Conservation (phyloP, 2,797 vertebrate species). For the Podargus strigoides region DNA sequence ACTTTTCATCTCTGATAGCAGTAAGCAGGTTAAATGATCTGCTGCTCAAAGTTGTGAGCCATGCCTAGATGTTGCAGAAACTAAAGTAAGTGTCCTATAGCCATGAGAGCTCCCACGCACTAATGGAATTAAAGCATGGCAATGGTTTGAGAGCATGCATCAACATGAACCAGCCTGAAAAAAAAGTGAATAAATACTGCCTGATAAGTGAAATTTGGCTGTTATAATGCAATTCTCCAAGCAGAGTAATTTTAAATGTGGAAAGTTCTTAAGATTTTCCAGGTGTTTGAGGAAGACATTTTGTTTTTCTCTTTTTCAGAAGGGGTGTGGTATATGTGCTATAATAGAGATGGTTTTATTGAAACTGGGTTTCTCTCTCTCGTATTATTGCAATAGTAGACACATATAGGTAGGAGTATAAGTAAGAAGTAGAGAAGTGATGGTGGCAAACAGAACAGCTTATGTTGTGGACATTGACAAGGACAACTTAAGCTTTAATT, state of each 20-base stretch:
- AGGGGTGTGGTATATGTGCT: accelerated
- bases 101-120: not conserved
- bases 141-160: not conserved
- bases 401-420: not conserved
- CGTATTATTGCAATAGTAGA: not conserved
- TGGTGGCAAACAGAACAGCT: not conserved
- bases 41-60: not conserved
- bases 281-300: accelerated
- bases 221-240: not conserved
- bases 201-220: not conserved
- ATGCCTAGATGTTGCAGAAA: not conserved
- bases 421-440: not conserved
- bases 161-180: not conserved
- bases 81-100: not conserved
- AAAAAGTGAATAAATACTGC: not conserved
- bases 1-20: not conserved
- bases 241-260: not conserved
- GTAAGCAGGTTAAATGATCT: not conserved
- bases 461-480: not conserved
- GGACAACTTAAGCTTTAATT: not conserved
- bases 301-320: accelerated
- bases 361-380: not conserved
- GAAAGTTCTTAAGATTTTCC: not conserved
- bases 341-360: not conserved
- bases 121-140: not conserved